Evolutionary conservation across 2,888 invertebrate species (phyloP).

Genomic region (Sesia bembeciformis): DNA sequence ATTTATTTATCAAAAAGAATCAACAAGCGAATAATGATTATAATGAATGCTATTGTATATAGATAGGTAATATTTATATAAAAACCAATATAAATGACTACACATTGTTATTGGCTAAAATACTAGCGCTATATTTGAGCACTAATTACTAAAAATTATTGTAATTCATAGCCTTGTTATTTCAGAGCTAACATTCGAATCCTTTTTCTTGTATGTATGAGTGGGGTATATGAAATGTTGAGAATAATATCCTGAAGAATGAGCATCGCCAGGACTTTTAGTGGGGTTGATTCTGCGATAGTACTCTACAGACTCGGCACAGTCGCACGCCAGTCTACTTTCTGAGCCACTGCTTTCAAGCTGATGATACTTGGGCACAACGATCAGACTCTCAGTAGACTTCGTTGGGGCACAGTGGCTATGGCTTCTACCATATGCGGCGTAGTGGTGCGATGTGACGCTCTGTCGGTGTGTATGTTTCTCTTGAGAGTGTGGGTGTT

Average conservation of each 20-base stretch:
- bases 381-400: conserved; percentile 85
- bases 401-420: conserved; percentile 79
- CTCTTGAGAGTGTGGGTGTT: conserved; percentile 44
- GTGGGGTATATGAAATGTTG: conserved; percentile 67
- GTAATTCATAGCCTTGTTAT: conserved; percentile 77
- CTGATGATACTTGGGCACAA: conserved; percentile 77
- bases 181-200: conserved; percentile 78
- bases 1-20: no score
- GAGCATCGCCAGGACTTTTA: conserved; percentile 47
- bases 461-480: conserved; percentile 65
- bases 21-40: no score
- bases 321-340: conserved; percentile 82
- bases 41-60: no score
- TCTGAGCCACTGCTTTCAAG: conserved; percentile 76
- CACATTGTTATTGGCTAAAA: not conserved
- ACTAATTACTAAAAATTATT: not conserved
- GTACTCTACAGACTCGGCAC: conserved; percentile 68
- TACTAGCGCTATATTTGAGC: not conserved
- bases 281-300: conserved; percentile 43
- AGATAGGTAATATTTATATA: not conserved
- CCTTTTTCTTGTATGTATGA: conserved; percentile 65
- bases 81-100: not conserved
- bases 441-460: conserved; percentile 54
- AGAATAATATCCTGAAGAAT: conserved; percentile 49
- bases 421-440: conserved; percentile 61